These are phyloP conservation scores for Volucella inflata DNA, from an alignment of 2,888 invertebrate species.

Conservation along the genomic window DNA sequence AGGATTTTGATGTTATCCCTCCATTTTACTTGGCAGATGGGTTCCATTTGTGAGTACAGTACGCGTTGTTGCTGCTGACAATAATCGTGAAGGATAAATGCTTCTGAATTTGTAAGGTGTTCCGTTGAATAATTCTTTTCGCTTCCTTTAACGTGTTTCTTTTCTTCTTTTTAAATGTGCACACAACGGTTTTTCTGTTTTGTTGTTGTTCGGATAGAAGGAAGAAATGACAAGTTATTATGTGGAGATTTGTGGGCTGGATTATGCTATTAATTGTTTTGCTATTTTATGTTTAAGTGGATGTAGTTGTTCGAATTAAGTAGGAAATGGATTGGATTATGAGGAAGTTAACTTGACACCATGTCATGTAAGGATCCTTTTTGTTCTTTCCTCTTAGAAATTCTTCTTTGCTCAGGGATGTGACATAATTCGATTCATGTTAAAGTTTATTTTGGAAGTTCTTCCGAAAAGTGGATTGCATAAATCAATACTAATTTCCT, in stretches of 20 bases:
- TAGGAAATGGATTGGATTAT: conserved; percentile 52
- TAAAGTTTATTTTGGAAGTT: no score
- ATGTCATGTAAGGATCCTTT: conserved; percentile 10
- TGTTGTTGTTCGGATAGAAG: conserved; percentile 4
- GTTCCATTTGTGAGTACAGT: conserved; percentile 29
- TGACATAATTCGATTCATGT: no score
- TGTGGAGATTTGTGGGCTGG: conserved; percentile 44
- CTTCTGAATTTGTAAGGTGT: conserved; percentile 61
- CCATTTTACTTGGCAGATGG: conserved; percentile 38
- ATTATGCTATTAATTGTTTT: conserved; percentile 71
- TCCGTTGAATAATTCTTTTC: conserved; percentile 53
- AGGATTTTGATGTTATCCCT: conserved; percentile 70
- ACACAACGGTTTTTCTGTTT: conserved; percentile 1
- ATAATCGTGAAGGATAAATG: conserved; percentile 69
- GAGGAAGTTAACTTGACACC: conserved; percentile 31
- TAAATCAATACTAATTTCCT: no score
- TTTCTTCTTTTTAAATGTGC: conserved; percentile 17
- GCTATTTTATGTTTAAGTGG: conserved; percentile 49
- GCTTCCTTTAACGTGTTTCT: neutral
- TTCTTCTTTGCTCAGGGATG: no score
- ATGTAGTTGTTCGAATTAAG: conserved; percentile 38
- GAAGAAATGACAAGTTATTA: conserved; percentile 53
- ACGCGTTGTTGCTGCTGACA: conserved; percentile 45
- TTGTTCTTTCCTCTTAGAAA: conserved; percentile 12
- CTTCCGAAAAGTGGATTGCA: no score